Base-by-base conservation (phyloP, 2,888 invertebrate genomes). In the Thyatira batis region DNA sequence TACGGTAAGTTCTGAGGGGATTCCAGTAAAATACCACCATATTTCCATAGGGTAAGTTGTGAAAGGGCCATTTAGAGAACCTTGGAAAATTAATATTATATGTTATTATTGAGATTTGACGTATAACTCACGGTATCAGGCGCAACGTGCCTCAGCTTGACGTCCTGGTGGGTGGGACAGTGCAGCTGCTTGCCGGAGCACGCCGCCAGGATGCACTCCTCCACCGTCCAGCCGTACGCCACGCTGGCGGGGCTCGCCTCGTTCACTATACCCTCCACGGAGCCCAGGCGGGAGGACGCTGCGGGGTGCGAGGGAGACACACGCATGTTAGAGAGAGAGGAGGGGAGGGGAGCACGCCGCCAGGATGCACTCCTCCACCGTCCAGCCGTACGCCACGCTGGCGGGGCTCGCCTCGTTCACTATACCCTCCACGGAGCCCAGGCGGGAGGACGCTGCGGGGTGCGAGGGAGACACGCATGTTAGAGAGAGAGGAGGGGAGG, bases 161-260 rank as follows among this genome's bases (percentile, higher is more conserved):
- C 63, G 94, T 95, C 50, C 1, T 95, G 95, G 84, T 99, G 99
- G 2, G 92, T 90, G 0, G 97, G 96, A 75, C 99, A 99, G 50
- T 93, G 92, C 43, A 98, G 73, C 11, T 64, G 55, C 9, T 59
- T 58, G 53, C 93, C 94, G 69, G 95, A 95, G 85, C 97, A 96
- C 0, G 97, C 97, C 0, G 96, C 95, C 52, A 98, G 92, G 77
- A 99, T 98, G 87, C 99, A 99, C 83, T 98, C 97, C 88, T 99
- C 99, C 21, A 99, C 96, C 91, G 97, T 96, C 97, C 98, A 98
- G 9, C 95, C 85, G 51, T 73, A 69, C 20, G 67, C 73, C 10
- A 95, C 95, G 6, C 95, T 95, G 43, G 59, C 48, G 95, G 95
- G 13, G 33, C 13, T 39, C 5, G 2, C 95, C 95, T 2, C 94